A percentile compares a stretch with the other conserved stretches of the same genome.
phyloP scores from a whole-genome alignment of 2,113 vertebrate species.

The Rhinolophus ferrumequinum region DNA sequence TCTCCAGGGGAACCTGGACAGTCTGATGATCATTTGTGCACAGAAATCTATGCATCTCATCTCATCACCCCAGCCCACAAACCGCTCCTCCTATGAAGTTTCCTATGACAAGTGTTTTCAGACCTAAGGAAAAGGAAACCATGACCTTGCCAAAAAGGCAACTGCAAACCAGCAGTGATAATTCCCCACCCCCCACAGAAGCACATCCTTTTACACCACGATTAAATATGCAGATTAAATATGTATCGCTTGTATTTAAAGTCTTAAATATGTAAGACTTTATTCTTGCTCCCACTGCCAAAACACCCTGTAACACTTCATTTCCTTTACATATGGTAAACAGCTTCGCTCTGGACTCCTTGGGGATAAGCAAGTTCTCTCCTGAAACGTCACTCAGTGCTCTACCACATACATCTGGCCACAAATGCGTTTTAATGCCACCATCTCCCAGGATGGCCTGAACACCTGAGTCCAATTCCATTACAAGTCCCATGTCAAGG shows the following conservation, averaged over 20 bases:
- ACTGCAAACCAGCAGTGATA: neutral
- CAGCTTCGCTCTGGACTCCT: neutral
- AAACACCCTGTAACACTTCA: neutral
- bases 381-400: neutral
- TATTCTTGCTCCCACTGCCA: neutral
- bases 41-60: neutral
- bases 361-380: neutral
- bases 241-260: neutral
- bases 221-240: rapidly evolving
- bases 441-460: rapidly evolving
- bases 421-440: neutral
- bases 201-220: neutral
- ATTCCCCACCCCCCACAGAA: rapidly evolving
- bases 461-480: neutral
- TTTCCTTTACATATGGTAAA: neutral
- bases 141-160: neutral
- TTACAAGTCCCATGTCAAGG: neutral
- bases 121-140: neutral
- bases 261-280: neutral
- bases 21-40: neutral
- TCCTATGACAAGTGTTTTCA: neutral
- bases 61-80: neutral
- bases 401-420: neutral
- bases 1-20: neutral
- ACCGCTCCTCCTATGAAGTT: neutral